Evolutionary conservation across 2,888 invertebrate genomes (phyloP), one percentile per base, ranked within the genome.

Genomic region (Agrochola lychnidis): DNA sequence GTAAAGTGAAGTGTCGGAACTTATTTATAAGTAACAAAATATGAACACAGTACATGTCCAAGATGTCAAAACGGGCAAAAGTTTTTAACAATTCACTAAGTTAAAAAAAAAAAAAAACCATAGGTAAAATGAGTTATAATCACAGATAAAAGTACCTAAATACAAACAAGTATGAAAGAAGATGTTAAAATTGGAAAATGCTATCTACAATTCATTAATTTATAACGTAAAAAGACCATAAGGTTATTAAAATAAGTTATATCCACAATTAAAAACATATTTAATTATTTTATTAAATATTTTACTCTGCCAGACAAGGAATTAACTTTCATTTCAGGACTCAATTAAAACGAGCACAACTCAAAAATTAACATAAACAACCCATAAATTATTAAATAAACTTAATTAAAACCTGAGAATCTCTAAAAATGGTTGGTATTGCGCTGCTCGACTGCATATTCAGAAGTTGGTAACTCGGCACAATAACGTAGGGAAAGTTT

Each of bases 401-500:
- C 70, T 84, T 87, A 83, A 88, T 85, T 89, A 81, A 87, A 77
- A 70, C 30, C 61, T 56, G 56, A 72, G 81, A 78, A 82, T 81
- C 78, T 79, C 79, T 81, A 80, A 83, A 81, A 88, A 83, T 73
- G 78, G 78, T 79, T 73, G 74, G 71, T 81, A 78, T 84, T 86
- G 80, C 76, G 73, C 68, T 67, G 74, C 79, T 76, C 73, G 76
- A 74, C 40, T 83, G 84, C 83, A 79, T 84, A 86, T 88, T 87
- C 76, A 79, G 71, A 89, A 89, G 83, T 89, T 87, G 57, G 74
- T 80, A 88, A 88, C 81, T 80, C 64, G 48, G 78, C 70, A 82
- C 84, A 89, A 89, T 87, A 84, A 87, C 83, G 78, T 72, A 69
- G 80, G 64, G 57, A 84, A 90, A 91, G 88, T 91, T 91, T 87